phyloP scores from a whole-genome alignment of 2,888 invertebrate species.

The Anoncus sp. region DNA sequence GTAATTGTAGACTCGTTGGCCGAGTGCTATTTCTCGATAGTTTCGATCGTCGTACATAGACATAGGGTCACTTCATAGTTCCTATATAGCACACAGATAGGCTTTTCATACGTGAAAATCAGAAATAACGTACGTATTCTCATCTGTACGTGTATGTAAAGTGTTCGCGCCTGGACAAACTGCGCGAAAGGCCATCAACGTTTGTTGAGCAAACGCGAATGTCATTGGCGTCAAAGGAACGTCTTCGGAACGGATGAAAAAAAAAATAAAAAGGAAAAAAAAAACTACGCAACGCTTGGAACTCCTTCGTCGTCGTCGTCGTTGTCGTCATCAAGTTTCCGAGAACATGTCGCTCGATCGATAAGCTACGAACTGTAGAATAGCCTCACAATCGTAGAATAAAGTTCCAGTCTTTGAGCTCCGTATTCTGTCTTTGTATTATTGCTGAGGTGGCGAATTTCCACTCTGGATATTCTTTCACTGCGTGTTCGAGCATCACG shows the following conservation, averaged over 20 bases:
- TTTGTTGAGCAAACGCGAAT: slow-evolving; percentile 63
- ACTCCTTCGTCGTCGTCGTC: slow-evolving; percentile 31
- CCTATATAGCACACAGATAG: not conserved
- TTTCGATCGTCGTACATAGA: slow-evolving; percentile 35
- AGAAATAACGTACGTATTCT: slow-evolving; percentile 30
- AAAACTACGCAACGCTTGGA: slow-evolving; percentile 26
- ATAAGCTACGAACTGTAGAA: slow-evolving; percentile 71
- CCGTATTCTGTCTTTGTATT: slow-evolving; percentile 32
- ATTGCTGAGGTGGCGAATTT: slow-evolving; percentile 38
- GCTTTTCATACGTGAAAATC: slow-evolving; percentile 25
- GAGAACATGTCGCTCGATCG: slow-evolving; percentile 76
- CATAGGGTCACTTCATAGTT: not conserved
- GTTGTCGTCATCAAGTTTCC: slow-evolving; percentile 69
- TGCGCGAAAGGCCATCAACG: slow-evolving; percentile 57
- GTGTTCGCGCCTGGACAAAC: slow-evolving; percentile 55
- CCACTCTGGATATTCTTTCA: slow-evolving; percentile 12
- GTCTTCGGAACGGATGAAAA: slow-evolving; percentile 34
- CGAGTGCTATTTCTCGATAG: slow-evolving; percentile 25
- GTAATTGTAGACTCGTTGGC: slow-evolving; percentile 3
- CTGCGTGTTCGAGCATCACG: slow-evolving; percentile 51
- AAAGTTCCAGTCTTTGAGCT: slow-evolving; percentile 55
- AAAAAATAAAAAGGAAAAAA: slow-evolving; percentile 28
- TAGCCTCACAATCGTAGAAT: slow-evolving; percentile 67
- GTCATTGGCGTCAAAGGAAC: slow-evolving; percentile 52
- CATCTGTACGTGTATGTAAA: slow-evolving; percentile 1